phyloP scores from a whole-genome alignment of 2,888 invertebrate species.

The Camponotus fellah region DNA sequence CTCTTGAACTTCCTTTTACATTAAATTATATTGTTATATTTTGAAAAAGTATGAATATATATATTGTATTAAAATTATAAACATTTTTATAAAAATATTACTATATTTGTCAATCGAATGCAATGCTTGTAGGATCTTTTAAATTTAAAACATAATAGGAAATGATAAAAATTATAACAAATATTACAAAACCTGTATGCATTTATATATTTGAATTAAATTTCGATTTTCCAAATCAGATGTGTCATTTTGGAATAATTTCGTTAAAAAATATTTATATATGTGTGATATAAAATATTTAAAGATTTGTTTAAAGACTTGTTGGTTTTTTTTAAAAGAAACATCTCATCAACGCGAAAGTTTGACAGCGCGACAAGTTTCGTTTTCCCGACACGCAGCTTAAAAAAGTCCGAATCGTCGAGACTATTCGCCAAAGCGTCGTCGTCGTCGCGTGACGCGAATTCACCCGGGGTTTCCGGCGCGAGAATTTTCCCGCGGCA shows the following conservation, averaged over 20 bases:
- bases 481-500: conserved; percentile 59
- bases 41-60: neutral
- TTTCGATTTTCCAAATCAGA: neutral
- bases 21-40: conserved; percentile 1
- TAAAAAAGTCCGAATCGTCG: conserved; percentile 3
- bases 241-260: neutral
- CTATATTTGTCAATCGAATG: neutral
- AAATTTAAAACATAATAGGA: neutral
- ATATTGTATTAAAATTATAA: neutral
- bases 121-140: neutral
- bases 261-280: neutral
- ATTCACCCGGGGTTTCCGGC: neutral
- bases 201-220: neutral
- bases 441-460: conserved; percentile 48
- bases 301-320: neutral
- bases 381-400: neutral
- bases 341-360: neutral
- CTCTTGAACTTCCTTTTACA: neutral
- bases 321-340: neutral
- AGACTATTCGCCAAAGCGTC: conserved; percentile 1
- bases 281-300: too few relatives aligned
- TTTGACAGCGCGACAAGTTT: neutral
- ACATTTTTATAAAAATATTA: neutral
- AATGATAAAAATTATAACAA: neutral
- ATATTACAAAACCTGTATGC: neutral